Evolutionary conservation across 2,113 vertebrate genomes (phyloP), one percentile per base, ranked within the genome.

Genomic region (Puffinus mauretanicus): DNA sequence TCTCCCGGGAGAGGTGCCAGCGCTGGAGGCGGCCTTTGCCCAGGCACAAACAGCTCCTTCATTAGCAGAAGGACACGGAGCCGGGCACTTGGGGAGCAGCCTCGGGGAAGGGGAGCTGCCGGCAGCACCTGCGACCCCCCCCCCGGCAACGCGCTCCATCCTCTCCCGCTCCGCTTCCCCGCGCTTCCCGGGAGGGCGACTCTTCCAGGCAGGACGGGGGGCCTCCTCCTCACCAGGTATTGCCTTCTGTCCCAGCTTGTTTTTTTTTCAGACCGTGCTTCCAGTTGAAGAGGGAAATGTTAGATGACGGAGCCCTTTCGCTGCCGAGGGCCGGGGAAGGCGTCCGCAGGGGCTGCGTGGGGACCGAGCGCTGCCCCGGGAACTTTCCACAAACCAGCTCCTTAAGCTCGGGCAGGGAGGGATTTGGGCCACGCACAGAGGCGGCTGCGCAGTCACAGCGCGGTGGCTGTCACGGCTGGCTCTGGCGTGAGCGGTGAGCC

Each of bases 201-300:
- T 4, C 58, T 78, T 52, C 47, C 71, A 46, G 78, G 65, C 25
- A 7, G 47, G 18, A 47, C 19, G 25, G 11, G 44, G 21, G 21
- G n/a, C 13, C 60, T 52, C 38, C 66, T 62, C 19, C 57, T n/a
- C 64, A 16, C 29, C 71, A 97, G 97, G 97, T 97, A 97, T 13
- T 42, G 67, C 76, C 52, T 19, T 22, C 79, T 38, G 30, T 18
- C 25, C 47, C 38, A 6, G 4, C 34, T 52, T 9, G 34, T 14
- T 32, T 12, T 22, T 49, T 80, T 10, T 30, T 54, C 16, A 3
- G 64, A 9, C 47, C 2, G 11, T 46, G 25, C 15, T 60, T 60
- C 3, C 30, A n/a, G n/a, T 9, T 4, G 17, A 13, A 64, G 27
- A 30, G 76, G 54, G 46, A n/a, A 17, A 8, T 2, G 12, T 3